phyloP scores from a whole-genome alignment of 2,797 vertebrate species.

The Falco biarmicus region DNA sequence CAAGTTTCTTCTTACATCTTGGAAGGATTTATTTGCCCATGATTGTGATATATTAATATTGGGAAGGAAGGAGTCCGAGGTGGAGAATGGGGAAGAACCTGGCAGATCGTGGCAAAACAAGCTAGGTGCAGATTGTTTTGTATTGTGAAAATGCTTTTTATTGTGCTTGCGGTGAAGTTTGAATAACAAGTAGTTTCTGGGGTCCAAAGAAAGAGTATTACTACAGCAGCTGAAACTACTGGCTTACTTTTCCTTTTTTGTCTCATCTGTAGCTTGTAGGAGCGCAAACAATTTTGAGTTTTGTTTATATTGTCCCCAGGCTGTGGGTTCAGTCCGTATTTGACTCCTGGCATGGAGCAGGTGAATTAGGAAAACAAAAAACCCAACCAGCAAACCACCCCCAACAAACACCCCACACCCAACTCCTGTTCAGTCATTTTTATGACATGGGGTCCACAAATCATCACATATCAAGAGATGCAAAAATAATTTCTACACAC shows the following conservation, averaged over 20 bases:
- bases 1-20: rapidly evolving
- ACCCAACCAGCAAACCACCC: not conserved
- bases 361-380: not conserved
- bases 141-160: not conserved
- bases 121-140: not conserved
- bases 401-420: too few species aligned
- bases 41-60: rapidly evolving
- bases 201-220: rapidly evolving
- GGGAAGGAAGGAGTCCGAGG: not conserved
- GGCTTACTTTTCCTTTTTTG: not conserved
- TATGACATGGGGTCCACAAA: rapidly evolving
- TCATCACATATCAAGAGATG: not conserved
- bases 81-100: not conserved
- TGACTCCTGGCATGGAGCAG: not conserved
- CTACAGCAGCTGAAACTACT: rapidly evolving
- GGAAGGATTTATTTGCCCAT: not conserved
- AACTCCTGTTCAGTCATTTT: not conserved
- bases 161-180: not conserved
- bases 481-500: rapidly evolving
- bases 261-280: not conserved
- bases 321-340: not conserved
- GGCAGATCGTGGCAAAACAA: not conserved
- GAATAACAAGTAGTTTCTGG: not conserved
- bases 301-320: not conserved
- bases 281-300: not conserved